Conservation (phyloP, 2,113 vertebrate genomes). For the Aphyosemion australe region DNA sequence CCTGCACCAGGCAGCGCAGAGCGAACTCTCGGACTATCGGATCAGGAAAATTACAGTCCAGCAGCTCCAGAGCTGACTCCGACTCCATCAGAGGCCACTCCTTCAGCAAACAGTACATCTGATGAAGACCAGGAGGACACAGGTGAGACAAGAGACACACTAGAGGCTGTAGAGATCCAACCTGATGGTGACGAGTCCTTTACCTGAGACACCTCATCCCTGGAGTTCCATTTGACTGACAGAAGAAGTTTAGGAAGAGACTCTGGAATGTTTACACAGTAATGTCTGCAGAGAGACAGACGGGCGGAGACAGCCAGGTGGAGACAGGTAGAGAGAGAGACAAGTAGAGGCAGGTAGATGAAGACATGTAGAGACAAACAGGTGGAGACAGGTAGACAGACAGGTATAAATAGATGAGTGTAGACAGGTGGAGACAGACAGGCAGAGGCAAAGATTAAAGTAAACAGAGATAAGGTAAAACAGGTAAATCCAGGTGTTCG, state of each 20-base stretch:
- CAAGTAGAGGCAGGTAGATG: background rate
- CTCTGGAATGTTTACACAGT: constrained; percentile 83
- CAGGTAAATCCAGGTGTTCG: background rate
- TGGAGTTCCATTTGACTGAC: constrained; percentile 97
- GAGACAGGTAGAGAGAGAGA: background rate
- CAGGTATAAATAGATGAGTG: background rate
- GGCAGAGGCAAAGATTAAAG: background rate
- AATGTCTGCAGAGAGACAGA: constrained; percentile 72
- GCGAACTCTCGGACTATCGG: constrained; percentile 93
- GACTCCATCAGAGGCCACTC: constrained; percentile 95
- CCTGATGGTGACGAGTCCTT: background rate
- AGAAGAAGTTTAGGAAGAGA: constrained; percentile 91
- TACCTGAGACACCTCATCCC: constrained; percentile 97
- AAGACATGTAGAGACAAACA: background rate
- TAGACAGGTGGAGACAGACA: background rate
- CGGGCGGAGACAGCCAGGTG: background rate
- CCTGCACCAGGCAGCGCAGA: constrained; percentile 91
- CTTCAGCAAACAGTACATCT: constrained; percentile 97
- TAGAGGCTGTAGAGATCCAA: background rate
- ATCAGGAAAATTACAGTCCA: constrained; percentile 97
- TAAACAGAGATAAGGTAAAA: constrained; percentile 3
- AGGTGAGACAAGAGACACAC: background rate
- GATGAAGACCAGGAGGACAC: background rate
- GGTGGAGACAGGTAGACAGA: background rate
- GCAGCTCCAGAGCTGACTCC: constrained; percentile 92